Percentiles rank a stretch among this genome's conserved stretches.
These are phyloP conservation scores for Synergus itoensis DNA, from an alignment of 2,888 invertebrate genomes.

Conservation along the genomic window DNA sequence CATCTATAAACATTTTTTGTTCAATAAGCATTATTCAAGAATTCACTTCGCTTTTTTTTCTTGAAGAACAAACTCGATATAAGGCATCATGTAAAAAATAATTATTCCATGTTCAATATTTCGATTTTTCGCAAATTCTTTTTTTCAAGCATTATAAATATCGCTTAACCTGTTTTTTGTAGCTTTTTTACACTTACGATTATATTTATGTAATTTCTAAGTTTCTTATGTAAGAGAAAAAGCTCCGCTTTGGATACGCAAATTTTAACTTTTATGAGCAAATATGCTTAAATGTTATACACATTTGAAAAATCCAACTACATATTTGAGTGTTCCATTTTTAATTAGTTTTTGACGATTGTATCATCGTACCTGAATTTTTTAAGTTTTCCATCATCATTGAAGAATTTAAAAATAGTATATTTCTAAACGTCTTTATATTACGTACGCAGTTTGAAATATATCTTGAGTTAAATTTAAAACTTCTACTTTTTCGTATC, in stretches of 20 bases:
- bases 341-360: slow-evolving; percentile 16
- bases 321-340: slow-evolving; percentile 1
- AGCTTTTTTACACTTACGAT: slow-evolving; percentile 3
- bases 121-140: neutral
- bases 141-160: slow-evolving; percentile 31
- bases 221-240: slow-evolving; percentile 2
- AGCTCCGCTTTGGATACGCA: slow-evolving; percentile 25
- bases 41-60: neutral
- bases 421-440: slow-evolving; percentile 25
- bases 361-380: neutral
- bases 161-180: slow-evolving; percentile 6
- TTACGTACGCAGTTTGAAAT: slow-evolving; percentile 18
- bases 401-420: slow-evolving; percentile 32
- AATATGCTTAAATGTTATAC: slow-evolving; percentile 12
- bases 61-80: slow-evolving; percentile 16
- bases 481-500: slow-evolving; percentile 4
- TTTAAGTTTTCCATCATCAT: slow-evolving; percentile 3
- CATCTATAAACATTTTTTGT: slow-evolving; percentile 16
- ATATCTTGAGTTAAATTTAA: neutral
- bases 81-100: slow-evolving; percentile 27
- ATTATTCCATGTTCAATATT: neutral
- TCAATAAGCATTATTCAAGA: neutral
- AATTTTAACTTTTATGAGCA: slow-evolving; percentile 23
- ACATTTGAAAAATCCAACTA: slow-evolving; percentile 12
- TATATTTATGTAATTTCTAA: slow-evolving; percentile 17